Base-by-base conservation (phyloP, 2,113 vertebrate species). In the Elephas maximus region DNA sequence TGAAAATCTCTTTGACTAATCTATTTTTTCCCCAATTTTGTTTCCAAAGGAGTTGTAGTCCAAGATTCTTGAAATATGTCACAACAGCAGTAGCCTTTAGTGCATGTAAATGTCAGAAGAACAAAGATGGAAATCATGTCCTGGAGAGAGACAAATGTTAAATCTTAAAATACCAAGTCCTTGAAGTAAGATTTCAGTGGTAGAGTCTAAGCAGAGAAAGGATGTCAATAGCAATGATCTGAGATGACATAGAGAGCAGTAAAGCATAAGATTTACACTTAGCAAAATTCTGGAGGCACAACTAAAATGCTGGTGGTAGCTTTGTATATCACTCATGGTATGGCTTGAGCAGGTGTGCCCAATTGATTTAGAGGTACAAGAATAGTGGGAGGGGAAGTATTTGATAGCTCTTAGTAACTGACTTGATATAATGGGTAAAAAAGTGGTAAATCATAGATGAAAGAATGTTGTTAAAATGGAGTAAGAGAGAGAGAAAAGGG, bases 121-220 rank as follows among this genome's bases (percentile, higher is more conserved):
- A 5, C 20, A 79, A 79, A 79, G 17, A 62, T 91, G 23, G 41
- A 88, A 95, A 91, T 69, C 23, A 73, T 73, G 21, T 18, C 26
- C 7, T 51, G 8, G 12, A 76, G 76, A 4, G 15, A 1, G 69
- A 86, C 9, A 71, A 76, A 53, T 53, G 1, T 81, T 86, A 96
- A 90, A 63, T 81, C 17, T 81, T 81, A 90, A 92, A 89, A 85
- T 77, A 30, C 0, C 60, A 89, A 74, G 62, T 63, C 76, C 10
- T 53, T 65, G 5, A 90, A 90, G 48, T 84, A 94, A 67, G 14
- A 87, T 67, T 94, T 92, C 77, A 90, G 14, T 69, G 15, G 53
- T 10, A 90, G 37, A 17, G 7, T 15, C 48, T 92, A 85, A 15
- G 12, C 48, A 92, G 67, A 92, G 74, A 80, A 60, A 80, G 62